Conservation (phyloP, 2,888 invertebrate species). For the Ectemnius continuus region DNA sequence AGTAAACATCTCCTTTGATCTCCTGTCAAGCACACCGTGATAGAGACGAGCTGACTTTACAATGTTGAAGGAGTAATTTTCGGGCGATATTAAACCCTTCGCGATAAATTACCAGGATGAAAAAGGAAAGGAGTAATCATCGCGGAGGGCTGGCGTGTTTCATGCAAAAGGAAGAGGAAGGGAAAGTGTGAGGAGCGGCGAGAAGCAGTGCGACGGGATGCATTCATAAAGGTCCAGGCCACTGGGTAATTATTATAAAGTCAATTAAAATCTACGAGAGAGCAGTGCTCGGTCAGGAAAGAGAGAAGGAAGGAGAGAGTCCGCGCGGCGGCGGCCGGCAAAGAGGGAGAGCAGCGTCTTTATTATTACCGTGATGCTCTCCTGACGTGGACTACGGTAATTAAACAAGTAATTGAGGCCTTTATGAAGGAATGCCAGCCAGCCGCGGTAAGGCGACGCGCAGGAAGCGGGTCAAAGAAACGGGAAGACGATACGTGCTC, state of each 20-base stretch:
- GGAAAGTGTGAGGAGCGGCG: neutral
- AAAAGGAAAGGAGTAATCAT: neutral
- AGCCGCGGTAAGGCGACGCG: slow-evolving; percentile 13
- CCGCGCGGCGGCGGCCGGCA: no score
- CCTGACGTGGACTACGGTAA: slow-evolving; percentile 53
- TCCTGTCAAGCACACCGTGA: no score
- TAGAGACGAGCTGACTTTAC: no score
- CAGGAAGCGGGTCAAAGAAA: slow-evolving; percentile 27
- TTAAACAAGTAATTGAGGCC: slow-evolving; percentile 69
- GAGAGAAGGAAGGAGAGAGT: neutral
- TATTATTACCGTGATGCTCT: slow-evolving; percentile 33
- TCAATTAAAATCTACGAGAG: slow-evolving; percentile 57
- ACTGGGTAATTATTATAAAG: slow-evolving; percentile 57
- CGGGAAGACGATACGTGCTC: slow-evolving; percentile 32
- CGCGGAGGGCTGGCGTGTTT: neutral
- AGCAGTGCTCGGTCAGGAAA: slow-evolving; percentile 5
- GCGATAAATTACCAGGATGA: no score
- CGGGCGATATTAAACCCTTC: no score
- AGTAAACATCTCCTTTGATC: no score
- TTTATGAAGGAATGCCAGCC: slow-evolving; percentile 45
- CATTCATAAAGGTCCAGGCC: neutral
- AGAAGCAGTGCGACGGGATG: no score
- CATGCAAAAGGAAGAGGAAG: neutral
- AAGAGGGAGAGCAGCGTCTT: slow-evolving; percentile 14
- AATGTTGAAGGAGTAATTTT: no score